phyloP scores from a whole-genome alignment of 2,888 invertebrate genomes.

The Pyrochroa serraticornis region DNA sequence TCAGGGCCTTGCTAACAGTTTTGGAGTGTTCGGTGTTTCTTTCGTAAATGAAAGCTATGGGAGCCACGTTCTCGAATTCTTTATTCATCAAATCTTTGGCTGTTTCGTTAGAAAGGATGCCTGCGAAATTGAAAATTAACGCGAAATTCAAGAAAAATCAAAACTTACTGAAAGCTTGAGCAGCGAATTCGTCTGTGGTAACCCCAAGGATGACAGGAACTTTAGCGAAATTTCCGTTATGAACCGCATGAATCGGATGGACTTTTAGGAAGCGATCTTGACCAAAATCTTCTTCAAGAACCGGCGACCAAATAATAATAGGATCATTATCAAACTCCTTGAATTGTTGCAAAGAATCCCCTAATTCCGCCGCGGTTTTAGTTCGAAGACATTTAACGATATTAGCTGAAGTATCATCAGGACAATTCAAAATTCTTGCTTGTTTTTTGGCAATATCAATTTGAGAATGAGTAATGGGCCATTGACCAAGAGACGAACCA shows the following conservation, averaged over 20 bases:
- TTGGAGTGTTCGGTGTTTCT: conserved; percentile 61
- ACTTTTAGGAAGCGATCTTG: conserved; percentile 69
- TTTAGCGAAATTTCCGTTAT: conserved; percentile 63
- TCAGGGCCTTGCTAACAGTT: conserved; percentile 61
- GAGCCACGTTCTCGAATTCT: conserved; percentile 68
- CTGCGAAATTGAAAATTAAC: conserved; percentile 51
- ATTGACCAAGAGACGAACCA: conserved; percentile 64
- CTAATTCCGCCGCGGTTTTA: conserved; percentile 60
- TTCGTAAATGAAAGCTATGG: conserved; percentile 69
- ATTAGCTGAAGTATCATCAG: conserved; percentile 54
- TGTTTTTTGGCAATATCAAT: conserved; percentile 66
- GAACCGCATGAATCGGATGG: conserved; percentile 65
- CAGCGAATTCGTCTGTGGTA: conserved; percentile 71
- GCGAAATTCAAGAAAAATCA: not conserved
- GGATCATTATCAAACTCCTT: conserved; percentile 65
- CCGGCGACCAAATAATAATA: conserved; percentile 65
- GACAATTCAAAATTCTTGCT: conserved; percentile 65
- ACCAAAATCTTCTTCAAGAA: conserved; percentile 70
- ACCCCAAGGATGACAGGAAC: conserved; percentile 72
- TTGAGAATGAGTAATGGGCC: conserved; percentile 62
- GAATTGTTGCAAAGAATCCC: conserved; percentile 59
- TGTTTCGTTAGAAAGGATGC: conserved; percentile 62
- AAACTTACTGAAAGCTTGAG: conserved; percentile 65
- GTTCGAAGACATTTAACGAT: conserved; percentile 67
- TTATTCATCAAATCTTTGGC: conserved; percentile 62